phyloP scores from a whole-genome alignment of 2,888 invertebrate species.

The Tipula vernalis region DNA sequence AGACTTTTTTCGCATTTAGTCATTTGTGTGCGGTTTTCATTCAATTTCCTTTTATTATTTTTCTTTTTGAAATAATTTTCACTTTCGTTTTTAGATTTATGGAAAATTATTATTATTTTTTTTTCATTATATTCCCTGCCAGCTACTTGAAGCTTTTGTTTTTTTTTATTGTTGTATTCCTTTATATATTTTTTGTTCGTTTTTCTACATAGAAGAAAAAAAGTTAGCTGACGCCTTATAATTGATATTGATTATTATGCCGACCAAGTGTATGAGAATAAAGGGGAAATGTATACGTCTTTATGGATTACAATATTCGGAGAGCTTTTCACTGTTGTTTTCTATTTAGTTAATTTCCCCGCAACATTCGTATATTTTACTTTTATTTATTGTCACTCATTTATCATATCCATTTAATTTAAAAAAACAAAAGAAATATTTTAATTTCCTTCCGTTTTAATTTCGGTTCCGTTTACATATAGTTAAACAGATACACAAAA shows the following conservation, averaged over 20 bases:
- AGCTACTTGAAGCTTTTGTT: neutral
- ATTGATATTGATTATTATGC: neutral
- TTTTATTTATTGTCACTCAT: neutral
- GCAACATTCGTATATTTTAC: neutral
- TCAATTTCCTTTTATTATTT: neutral
- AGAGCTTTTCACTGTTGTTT: neutral
- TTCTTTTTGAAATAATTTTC: neutral
- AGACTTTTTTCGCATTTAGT: neutral
- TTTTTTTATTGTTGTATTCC: neutral
- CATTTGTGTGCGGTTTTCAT: neutral
- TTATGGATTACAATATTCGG: neutral
- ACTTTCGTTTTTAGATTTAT: neutral
- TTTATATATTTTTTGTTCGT: neutral
- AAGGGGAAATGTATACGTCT: neutral
- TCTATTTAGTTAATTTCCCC: neutral
- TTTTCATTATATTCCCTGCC: neutral
- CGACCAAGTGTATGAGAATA: neutral
- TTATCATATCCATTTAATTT: neutral
- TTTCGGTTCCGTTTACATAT: neutral
- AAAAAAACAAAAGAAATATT: neutral
- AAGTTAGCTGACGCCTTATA: neutral
- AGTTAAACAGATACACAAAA: neutral
- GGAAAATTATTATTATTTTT: neutral
- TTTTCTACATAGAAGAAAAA: neutral
- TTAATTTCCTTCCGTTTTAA: conserved; percentile 4